phyloP scores from a whole-genome alignment of 2,113 vertebrate species.

The Todiramphus chloris region DNA sequence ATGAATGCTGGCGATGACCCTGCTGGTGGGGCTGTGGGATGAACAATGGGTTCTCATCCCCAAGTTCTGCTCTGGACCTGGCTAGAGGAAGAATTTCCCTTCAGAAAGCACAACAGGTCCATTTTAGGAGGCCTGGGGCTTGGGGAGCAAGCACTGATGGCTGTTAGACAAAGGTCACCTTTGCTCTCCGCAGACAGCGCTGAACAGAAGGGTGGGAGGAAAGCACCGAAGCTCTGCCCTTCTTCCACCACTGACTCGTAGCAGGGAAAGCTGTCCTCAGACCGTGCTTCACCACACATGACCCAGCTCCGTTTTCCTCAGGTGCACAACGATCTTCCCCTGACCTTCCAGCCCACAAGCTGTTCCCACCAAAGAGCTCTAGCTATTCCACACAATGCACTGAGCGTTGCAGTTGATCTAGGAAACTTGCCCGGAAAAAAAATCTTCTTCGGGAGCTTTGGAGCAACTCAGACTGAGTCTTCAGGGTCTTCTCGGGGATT shows the following conservation, averaged over 20 bases:
- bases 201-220: background rate
- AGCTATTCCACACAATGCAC: background rate
- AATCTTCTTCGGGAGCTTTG: background rate
- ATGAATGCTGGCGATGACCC: fast-evolving
- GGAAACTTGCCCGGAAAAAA: background rate
- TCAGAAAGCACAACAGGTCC: background rate
- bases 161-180: background rate
- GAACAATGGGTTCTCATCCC: fast-evolving
- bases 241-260: background rate
- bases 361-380: background rate
- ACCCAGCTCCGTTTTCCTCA: background rate
- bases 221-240: background rate
- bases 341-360: conserved; percentile 3
- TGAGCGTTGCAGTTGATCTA: fast-evolving
- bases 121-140: background rate
- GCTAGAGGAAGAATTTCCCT: background rate
- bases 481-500: background rate
- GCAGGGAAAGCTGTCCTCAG: background rate
- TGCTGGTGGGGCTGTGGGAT: background rate
- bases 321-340: background rate
- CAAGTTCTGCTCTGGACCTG: background rate
- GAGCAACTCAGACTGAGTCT: background rate
- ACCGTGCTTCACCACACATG: background rate
- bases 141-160: background rate
- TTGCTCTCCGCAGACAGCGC: fast-evolving